phyloP scores from a whole-genome alignment of 2,888 invertebrate species.

The Spisula solida region DNA sequence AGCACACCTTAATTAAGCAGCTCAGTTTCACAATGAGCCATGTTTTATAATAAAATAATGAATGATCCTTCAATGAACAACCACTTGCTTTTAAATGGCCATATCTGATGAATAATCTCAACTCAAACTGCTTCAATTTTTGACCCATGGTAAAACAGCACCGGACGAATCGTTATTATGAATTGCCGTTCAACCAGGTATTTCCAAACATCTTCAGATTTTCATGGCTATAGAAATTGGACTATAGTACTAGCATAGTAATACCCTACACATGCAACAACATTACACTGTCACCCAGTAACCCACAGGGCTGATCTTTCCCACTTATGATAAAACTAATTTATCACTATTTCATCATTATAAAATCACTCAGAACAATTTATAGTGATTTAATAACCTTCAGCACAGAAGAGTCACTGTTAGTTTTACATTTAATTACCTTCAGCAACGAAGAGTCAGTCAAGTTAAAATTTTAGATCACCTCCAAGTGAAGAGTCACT shows the following conservation, averaged over 20 bases:
- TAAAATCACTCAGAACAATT: not conserved
- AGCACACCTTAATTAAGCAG: too few relatives aligned
- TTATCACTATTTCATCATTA: not conserved
- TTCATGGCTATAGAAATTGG: not conserved
- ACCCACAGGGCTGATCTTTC: not conserved
- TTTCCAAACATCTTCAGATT: not conserved
- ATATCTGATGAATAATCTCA: too few relatives aligned
- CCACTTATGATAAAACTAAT: not conserved
- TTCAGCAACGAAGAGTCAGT: not conserved
- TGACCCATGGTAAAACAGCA: too few relatives aligned
- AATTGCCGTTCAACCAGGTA: too few relatives aligned
- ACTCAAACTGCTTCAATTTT: too few relatives aligned
- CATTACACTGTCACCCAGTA: not conserved
- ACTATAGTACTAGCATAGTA: not conserved
- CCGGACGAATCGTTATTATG: too few relatives aligned
- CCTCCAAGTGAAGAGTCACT: conserved; percentile 1
- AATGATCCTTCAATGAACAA: too few relatives aligned
- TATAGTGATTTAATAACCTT: not conserved
- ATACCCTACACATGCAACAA: not conserved
- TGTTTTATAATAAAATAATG: too few relatives aligned
- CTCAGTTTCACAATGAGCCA: too few relatives aligned
- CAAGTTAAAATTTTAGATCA: not conserved
- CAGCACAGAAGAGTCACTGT: not conserved
- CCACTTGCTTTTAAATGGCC: too few relatives aligned
- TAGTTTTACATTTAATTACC: not conserved